A percentile compares a stretch with the other conserved stretches of the same genome.
phyloP scores from a whole-genome alignment of 2,888 invertebrate species.

The Asteroscopus sphinx region DNA sequence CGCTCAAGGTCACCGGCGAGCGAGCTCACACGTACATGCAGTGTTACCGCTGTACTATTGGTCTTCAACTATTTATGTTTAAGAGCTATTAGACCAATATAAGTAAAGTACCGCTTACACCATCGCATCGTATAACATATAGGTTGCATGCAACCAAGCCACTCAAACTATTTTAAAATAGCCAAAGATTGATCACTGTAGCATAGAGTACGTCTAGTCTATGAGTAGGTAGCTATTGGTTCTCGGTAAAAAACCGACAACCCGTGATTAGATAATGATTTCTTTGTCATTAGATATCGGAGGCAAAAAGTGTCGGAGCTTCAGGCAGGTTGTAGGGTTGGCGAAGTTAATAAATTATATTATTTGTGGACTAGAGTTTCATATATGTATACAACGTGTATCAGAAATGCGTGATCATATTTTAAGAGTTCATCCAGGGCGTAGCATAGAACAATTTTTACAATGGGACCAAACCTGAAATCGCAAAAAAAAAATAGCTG shows the following conservation, averaged over 20 bases:
- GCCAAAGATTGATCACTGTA: slow-evolving; percentile 56
- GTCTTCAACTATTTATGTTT: too few relatives aligned
- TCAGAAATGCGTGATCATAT: too few relatives aligned
- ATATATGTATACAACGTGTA: too few relatives aligned
- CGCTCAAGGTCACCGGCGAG: too few relatives aligned
- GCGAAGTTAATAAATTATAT: not conserved
- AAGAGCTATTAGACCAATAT: not conserved
- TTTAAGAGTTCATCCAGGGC: too few relatives aligned
- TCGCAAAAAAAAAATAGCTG: too few relatives aligned
- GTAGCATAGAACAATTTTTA: too few relatives aligned
- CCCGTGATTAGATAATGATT: slow-evolving; percentile 82
- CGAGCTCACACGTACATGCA: too few relatives aligned
- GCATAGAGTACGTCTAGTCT: slow-evolving; percentile 35
- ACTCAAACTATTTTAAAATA: slow-evolving; percentile 52
- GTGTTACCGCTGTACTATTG: too few relatives aligned
- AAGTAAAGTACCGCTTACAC: slow-evolving; percentile 3
- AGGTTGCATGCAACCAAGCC: slow-evolving; percentile 36
- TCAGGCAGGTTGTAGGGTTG: slow-evolving; percentile 62
- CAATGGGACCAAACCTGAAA: too few relatives aligned
- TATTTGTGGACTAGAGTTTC: too few relatives aligned
- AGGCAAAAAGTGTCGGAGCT: slow-evolving; percentile 76
- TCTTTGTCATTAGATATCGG: slow-evolving; percentile 82
- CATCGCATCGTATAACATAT: slow-evolving; percentile 19
- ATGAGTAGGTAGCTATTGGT: slow-evolving; percentile 56
- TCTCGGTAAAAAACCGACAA: slow-evolving; percentile 71